Evolutionary conservation across 2,888 invertebrate species (phyloP).

Genomic region (Dasypolia templi): DNA sequence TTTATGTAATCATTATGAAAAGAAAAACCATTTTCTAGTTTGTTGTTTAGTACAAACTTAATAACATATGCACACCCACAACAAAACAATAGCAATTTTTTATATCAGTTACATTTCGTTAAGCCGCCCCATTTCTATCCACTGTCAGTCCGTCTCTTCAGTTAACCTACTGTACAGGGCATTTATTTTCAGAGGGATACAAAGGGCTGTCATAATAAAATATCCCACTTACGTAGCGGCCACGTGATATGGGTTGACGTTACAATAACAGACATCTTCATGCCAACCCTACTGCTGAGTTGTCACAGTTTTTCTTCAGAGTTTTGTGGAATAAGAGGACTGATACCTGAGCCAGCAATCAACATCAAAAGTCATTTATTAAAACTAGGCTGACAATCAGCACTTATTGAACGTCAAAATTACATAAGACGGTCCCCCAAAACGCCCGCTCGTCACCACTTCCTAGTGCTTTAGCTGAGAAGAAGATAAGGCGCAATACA

Average conservation of each 20-base stretch:
- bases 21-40: background rate
- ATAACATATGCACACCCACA: background rate
- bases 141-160: constrained; percentile 51
- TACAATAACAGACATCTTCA: constrained; percentile 69
- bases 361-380: too few species aligned
- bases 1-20: background rate
- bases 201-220: constrained; percentile 74
- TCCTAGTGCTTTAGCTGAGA: too few species aligned
- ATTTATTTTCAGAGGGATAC: constrained; percentile 64
- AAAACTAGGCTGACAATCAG: too few species aligned
- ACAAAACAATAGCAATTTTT: constrained; percentile 26
- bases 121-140: constrained; percentile 40
- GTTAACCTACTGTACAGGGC: constrained; percentile 54
- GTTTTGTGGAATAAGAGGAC: constrained; percentile 1
- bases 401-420: too few species aligned
- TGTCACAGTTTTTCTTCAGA: constrained; percentile 39
- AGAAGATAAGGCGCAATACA: too few species aligned
- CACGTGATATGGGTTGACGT: constrained; percentile 77
- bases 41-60: background rate
- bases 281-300: constrained; percentile 62
- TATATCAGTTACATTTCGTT: constrained; percentile 19
- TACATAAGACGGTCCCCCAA: too few species aligned
- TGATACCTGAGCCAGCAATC: background rate
- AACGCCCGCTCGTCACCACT: too few species aligned
- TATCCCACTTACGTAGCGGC: constrained; percentile 67